Evolutionary conservation across 2,888 invertebrate species (phyloP).

Genomic region (Drosophila neotestacea): DNA sequence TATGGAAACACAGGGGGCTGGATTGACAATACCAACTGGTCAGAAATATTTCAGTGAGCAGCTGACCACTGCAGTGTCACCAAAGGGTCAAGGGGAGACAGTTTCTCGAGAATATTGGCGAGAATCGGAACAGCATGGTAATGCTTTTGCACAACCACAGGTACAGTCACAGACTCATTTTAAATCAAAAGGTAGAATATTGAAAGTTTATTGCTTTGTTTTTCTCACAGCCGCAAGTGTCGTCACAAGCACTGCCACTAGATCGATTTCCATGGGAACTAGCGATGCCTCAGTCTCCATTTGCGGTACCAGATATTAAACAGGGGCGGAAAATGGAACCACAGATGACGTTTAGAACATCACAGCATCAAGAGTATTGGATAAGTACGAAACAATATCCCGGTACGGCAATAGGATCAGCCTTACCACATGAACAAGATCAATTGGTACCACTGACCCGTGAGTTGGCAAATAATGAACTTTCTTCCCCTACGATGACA

Average conservation of each 20-base stretch:
- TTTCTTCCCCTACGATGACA: not conserved
- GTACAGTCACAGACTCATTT: not conserved
- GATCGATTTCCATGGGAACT: not conserved
- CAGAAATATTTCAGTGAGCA: not conserved
- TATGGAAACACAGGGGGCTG: not conserved
- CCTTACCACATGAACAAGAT: not conserved
- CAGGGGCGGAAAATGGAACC: not conserved
- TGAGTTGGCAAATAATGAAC: not conserved
- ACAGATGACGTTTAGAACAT: not conserved
- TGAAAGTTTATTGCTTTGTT: not conserved
- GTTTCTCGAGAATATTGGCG: conserved; percentile 9
- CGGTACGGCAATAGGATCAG: not conserved
- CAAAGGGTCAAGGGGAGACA: not conserved
- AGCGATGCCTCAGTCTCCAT: not conserved
- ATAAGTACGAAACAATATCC: not conserved
- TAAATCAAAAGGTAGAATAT: too few relatives aligned
- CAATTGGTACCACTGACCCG: not conserved
- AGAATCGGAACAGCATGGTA: not conserved
- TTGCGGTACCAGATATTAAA: not conserved
- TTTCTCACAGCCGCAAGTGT: not conserved
- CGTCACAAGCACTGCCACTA: not conserved
- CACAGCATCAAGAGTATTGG: conserved; percentile 1
- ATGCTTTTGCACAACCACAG: not conserved
- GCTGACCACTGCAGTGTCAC: not conserved
- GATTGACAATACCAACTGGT: not conserved